Evolutionary conservation across 1,140 invertebrate species (phyloP).

Genomic region (Asbolus verrucosus): DNA sequence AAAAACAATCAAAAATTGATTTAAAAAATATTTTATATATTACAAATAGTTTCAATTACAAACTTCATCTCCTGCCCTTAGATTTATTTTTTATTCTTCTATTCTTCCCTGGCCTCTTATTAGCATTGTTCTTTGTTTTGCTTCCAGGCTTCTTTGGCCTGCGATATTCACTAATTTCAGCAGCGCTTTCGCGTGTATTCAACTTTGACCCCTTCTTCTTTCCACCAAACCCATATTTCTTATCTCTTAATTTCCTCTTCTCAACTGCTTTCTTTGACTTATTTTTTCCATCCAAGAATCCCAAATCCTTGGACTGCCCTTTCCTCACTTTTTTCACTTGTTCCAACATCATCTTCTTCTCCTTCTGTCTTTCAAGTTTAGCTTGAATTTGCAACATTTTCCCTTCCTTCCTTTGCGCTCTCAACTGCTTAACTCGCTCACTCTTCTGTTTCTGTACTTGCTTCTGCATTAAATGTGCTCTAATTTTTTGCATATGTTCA

Average conservation of each 20-base stretch:
- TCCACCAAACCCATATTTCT: conserved; percentile 95
- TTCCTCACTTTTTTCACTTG: conserved; percentile 89
- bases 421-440: conserved; percentile 89
- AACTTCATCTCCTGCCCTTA: conserved; percentile 49
- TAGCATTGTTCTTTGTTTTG: conserved; percentile 50
- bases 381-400: conserved; percentile 88
- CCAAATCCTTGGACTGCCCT: conserved; percentile 81
- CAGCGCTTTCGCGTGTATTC: conserved; percentile 86
- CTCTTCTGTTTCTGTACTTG: conserved; percentile 85
- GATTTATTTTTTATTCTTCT: conserved; percentile 56
- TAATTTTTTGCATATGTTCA: conserved; percentile 96
- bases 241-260: conserved; percentile 80
- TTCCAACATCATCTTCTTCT: conserved; percentile 84
- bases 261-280: conserved; percentile 69
- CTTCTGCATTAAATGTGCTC: conserved; percentile 86
- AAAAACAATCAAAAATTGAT: too few species aligned
- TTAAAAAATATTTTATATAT: too few species aligned
- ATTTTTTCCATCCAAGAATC: conserved; percentile 86
- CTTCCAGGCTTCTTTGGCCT: conserved; percentile 49
- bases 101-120: conserved; percentile 58
- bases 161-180: conserved; percentile 72
- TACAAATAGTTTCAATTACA: conserved; percentile 12
- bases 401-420: conserved; percentile 92
- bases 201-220: conserved; percentile 91
- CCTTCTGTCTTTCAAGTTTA: conserved; percentile 80